phyloP scores from a whole-genome alignment of 2,797 vertebrate species.

The Sarcophilus harrisii region DNA sequence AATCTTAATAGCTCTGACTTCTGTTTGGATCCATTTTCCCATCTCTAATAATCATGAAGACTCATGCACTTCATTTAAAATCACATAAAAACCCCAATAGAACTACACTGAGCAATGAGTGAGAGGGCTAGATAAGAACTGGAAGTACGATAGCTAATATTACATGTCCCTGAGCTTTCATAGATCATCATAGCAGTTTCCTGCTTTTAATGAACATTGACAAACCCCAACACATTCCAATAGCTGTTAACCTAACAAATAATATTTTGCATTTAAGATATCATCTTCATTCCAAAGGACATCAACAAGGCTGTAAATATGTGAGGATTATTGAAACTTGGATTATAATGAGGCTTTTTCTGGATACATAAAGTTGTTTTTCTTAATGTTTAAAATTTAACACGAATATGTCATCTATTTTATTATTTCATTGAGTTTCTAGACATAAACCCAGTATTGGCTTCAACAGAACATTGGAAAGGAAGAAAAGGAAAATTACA shows the following conservation, averaged over 20 bases:
- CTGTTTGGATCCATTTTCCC: constrained; percentile 29
- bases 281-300: neutral
- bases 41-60: constrained; percentile 17
- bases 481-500: neutral
- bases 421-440: neutral
- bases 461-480: neutral
- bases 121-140: neutral
- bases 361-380: neutral
- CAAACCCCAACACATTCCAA: neutral
- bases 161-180: constrained; percentile 29
- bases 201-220: constrained; percentile 12
- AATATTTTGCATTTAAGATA: neutral
- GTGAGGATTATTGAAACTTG: neutral
- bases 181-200: neutral
- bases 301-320: neutral
- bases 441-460: neutral
- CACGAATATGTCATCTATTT: neutral
- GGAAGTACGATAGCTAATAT: constrained; percentile 33
- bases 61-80: constrained; percentile 43
- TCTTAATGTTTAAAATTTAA: neutral
- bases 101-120: constrained; percentile 19
- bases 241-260: constrained; percentile 13
- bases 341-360: neutral
- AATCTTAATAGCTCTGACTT: neutral
- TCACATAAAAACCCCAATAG: constrained; percentile 9